A percentile compares a stretch with the other conserved stretches of the same genome.
These are phyloP conservation scores for Heterohyrax brucei DNA, from an alignment of 2,797 vertebrate species.

Conservation along the genomic window DNA sequence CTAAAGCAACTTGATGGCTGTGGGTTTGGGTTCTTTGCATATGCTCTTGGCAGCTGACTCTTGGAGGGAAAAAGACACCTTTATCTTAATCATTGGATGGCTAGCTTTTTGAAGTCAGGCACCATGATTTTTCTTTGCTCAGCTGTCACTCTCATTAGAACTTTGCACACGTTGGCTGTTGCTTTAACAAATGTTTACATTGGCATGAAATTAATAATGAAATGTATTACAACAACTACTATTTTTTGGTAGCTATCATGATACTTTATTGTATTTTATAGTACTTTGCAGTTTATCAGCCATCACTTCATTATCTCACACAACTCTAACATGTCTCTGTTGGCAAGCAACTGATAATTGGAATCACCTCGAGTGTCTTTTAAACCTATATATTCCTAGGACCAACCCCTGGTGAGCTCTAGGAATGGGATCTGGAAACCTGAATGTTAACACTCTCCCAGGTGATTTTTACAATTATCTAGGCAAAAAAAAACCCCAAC, in stretches of 20 bases:
- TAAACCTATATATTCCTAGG: not conserved
- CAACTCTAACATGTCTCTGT: not conserved
- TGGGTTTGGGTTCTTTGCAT: not conserved
- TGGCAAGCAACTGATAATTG: not conserved
- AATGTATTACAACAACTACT: not conserved
- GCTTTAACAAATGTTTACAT: not conserved
- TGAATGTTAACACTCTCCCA: not conserved
- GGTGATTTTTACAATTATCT: not conserved
- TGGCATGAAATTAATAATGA: not conserved
- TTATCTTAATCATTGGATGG: not conserved
- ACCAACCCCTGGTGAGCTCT: not conserved
- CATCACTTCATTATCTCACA: not conserved
- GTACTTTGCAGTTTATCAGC: not conserved
- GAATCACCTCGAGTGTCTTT: not conserved
- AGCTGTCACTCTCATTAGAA: not conserved
- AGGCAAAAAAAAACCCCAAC: too few relatives aligned
- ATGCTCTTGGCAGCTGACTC: conserved; percentile 4
- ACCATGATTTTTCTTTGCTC: not conserved
- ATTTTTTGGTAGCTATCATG: not conserved
- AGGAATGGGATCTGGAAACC: not conserved
- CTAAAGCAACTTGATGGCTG: too few relatives aligned
- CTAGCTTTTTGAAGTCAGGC: not conserved
- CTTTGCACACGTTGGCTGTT: not conserved
- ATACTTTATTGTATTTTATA: not conserved
- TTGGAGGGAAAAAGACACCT: not conserved